Evolutionary conservation across 2,888 invertebrate genomes (phyloP).

Genomic region (Tipula lateralis): DNA sequence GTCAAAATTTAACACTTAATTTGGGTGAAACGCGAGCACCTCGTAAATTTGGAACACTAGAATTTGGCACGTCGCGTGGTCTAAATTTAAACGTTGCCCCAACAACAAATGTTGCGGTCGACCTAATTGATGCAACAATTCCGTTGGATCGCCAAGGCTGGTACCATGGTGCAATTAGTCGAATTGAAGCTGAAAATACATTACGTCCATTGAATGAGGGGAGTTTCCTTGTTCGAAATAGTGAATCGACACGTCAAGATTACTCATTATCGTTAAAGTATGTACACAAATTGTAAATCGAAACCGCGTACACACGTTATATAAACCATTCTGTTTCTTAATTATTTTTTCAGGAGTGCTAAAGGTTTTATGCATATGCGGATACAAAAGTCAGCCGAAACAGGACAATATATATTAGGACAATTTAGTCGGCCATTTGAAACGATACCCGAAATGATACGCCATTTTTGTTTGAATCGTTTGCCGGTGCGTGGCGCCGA

Average conservation of each 20-base stretch:
- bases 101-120: slow-evolving; percentile 58
- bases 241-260: slow-evolving; percentile 89
- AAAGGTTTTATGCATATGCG: slow-evolving; percentile 97
- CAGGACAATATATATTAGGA: slow-evolving; percentile 82
- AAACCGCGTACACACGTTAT: too few species aligned
- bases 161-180: slow-evolving; percentile 92
- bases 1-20: slow-evolving; percentile 71
- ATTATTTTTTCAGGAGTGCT: slow-evolving; percentile 67
- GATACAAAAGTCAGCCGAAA: slow-evolving; percentile 70
- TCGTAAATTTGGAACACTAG: slow-evolving; percentile 47
- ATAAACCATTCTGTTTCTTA: background rate
- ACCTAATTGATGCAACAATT: slow-evolving; percentile 72
- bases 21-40: slow-evolving; percentile 55
- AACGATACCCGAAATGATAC: slow-evolving; percentile 90
- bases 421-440: slow-evolving; percentile 90
- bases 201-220: slow-evolving; percentile 81
- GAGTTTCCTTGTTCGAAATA: slow-evolving; percentile 89
- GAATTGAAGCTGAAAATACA: slow-evolving; percentile 86
- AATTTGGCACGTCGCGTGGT: slow-evolving; percentile 52
- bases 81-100: slow-evolving; percentile 67
- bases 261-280: slow-evolving; percentile 93
- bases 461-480: slow-evolving; percentile 87
- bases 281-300: too few species aligned
- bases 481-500: slow-evolving; percentile 93
- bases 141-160: slow-evolving; percentile 87